These are phyloP conservation scores for Drosophila peninsularis DNA, from an alignment of 2,888 invertebrate species.

Conservation along the genomic window DNA sequence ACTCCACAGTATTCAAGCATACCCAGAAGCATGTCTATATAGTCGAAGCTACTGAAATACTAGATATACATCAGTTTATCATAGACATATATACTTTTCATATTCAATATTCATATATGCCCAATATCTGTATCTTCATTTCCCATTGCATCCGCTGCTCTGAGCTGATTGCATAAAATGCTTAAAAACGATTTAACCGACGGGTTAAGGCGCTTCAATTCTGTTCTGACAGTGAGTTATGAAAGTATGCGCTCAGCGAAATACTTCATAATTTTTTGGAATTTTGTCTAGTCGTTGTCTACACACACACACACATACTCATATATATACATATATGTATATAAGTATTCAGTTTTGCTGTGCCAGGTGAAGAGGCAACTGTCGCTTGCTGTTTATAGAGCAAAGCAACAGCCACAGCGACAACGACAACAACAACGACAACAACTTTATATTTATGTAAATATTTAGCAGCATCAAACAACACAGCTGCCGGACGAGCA, in stretches of 20 bases:
- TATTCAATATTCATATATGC: too few species aligned
- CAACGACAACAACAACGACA: constrained; percentile 7
- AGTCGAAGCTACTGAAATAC: too few species aligned
- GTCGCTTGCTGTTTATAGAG: constrained; percentile 2
- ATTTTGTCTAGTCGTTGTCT: constrained; percentile 62
- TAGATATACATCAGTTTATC: too few species aligned
- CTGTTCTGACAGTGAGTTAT: not conserved
- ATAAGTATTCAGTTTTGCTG: not conserved
- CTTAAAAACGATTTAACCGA: constrained; percentile 20
- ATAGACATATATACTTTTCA: too few species aligned
- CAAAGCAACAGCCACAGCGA: constrained; percentile 13
- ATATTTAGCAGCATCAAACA: constrained; percentile 59
- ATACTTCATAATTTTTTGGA: constrained; percentile 23
- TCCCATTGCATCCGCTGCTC: too few species aligned
- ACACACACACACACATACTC: constrained; percentile 31
- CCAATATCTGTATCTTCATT: too few species aligned
- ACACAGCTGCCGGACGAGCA: constrained; percentile 24
- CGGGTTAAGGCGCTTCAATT: constrained; percentile 8
- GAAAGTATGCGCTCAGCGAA: constrained; percentile 7
- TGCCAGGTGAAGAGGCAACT: constrained; percentile 8
- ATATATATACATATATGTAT: constrained; percentile 4
- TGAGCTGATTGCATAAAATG: not conserved
- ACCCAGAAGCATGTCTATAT: too few species aligned
- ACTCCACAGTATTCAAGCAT: too few species aligned
- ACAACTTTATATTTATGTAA: constrained; percentile 67